These are phyloP conservation scores for Tachycineta bicolor DNA, from an alignment of 2,113 vertebrate genomes.

Conservation along the genomic window DNA sequence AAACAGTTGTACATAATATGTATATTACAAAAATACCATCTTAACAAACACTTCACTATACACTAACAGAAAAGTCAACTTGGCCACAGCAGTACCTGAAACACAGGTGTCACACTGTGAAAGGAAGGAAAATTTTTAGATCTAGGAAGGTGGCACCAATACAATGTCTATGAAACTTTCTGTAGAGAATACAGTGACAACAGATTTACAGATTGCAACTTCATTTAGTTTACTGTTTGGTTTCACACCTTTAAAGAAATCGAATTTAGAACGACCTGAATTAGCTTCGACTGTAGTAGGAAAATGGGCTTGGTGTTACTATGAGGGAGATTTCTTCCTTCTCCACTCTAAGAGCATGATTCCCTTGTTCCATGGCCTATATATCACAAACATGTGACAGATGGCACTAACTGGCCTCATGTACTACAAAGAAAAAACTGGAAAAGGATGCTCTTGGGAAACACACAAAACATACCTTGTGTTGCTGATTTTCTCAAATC, in stretches of 20 bases:
- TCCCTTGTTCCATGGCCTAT: background rate
- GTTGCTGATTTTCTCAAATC: background rate
- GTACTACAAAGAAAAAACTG: background rate
- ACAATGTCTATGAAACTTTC: background rate
- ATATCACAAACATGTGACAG: constrained; percentile 30
- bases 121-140: background rate
- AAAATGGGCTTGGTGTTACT: background rate
- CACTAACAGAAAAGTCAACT: background rate
- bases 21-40: background rate
- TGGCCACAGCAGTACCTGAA: background rate
- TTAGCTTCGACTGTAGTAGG: background rate
- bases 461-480: background rate
- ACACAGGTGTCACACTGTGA: background rate
- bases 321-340: background rate
- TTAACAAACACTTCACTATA: background rate
- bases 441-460: background rate
- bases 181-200: background rate
- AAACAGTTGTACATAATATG: background rate
- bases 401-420: constrained; percentile 3
- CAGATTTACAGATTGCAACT: background rate
- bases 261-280: background rate
- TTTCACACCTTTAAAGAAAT: background rate
- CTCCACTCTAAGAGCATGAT: background rate
- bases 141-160: background rate
- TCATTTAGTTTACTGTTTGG: background rate